These are phyloP conservation scores for Pachypeltis micranthus DNA, from an alignment of 1,140 invertebrate genomes.

Conservation along the genomic window DNA sequence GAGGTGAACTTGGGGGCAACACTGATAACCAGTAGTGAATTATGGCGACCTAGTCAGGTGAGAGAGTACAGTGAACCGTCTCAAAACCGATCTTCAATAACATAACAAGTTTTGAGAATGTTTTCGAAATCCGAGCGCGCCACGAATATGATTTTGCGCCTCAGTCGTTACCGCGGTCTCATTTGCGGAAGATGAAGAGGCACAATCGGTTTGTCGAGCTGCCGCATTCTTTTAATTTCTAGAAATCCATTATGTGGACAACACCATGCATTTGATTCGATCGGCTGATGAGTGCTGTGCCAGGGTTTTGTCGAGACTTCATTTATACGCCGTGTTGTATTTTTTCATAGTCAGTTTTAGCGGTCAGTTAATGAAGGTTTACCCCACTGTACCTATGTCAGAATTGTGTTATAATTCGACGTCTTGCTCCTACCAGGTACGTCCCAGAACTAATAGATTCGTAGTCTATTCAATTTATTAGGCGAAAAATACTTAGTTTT, in stretches of 20 bases:
- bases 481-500: too few species aligned
- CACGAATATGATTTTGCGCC: too few species aligned
- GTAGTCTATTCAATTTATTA: too few species aligned
- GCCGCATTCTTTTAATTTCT: not conserved
- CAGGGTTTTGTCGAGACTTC: conserved; percentile 7
- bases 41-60: too few species aligned
- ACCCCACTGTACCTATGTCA: not conserved
- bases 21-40: too few species aligned
- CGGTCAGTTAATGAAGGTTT: not conserved
- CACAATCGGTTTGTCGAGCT: not conserved
- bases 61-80: too few species aligned
- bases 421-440: not conserved
- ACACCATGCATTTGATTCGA: conserved; percentile 14
- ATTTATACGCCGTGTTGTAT: conserved; percentile 10
- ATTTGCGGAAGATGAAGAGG: not conserved
- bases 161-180: too few species aligned
- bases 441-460: too few species aligned
- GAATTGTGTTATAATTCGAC: not conserved
- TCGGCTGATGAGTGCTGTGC: conserved; percentile 5
- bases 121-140: too few species aligned
- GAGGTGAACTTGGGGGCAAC: too few species aligned
- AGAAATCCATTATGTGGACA: conserved; percentile 16
- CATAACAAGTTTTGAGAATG: too few species aligned
- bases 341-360: conserved; percentile 8
- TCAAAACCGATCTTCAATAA: too few species aligned